A percentile compares a stretch with the other conserved stretches of the same genome.
These are phyloP conservation scores for Drosophila neocordata DNA, from an alignment of 1,140 invertebrate genomes.

Conservation along the genomic window DNA sequence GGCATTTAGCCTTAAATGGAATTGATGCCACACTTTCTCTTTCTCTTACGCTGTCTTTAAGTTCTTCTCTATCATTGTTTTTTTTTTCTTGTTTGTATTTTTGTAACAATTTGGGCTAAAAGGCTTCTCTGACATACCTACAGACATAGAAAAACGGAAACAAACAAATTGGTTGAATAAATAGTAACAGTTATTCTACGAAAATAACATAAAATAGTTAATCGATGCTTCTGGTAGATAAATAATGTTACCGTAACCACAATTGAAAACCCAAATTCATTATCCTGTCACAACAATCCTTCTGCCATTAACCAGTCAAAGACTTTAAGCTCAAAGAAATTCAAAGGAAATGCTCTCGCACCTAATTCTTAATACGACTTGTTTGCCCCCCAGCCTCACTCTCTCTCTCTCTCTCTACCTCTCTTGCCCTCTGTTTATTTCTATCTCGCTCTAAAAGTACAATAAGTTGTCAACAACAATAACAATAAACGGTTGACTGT, in stretches of 20 bases:
- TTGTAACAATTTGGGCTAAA: constrained; percentile 35
- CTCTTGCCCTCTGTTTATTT: constrained; percentile 31
- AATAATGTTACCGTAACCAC: no score
- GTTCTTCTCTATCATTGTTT: neutral
- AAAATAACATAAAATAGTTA: no score
- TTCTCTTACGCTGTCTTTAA: neutral
- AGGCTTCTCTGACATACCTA: neutral
- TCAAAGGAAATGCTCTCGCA: neutral
- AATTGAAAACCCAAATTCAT: neutral
- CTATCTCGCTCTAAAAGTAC: constrained; percentile 58
- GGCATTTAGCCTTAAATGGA: constrained; percentile 57
- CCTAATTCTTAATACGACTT: neutral
- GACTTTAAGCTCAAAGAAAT: no score
- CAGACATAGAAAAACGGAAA: no score
- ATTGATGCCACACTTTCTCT: constrained; percentile 44
- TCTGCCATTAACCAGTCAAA: neutral
- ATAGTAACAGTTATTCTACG: no score
- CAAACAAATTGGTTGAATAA: no score
- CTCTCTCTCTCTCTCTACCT: neutral
- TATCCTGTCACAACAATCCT: neutral
- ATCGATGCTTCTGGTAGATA: no score
- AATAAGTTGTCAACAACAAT: constrained; percentile 67
- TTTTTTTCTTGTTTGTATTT: neutral
- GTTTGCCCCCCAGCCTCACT: neutral
- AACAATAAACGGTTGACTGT: constrained; percentile 70